These are phyloP conservation scores for Bombus difficillimus DNA, from an alignment of 1,140 invertebrate species.

Conservation along the genomic window DNA sequence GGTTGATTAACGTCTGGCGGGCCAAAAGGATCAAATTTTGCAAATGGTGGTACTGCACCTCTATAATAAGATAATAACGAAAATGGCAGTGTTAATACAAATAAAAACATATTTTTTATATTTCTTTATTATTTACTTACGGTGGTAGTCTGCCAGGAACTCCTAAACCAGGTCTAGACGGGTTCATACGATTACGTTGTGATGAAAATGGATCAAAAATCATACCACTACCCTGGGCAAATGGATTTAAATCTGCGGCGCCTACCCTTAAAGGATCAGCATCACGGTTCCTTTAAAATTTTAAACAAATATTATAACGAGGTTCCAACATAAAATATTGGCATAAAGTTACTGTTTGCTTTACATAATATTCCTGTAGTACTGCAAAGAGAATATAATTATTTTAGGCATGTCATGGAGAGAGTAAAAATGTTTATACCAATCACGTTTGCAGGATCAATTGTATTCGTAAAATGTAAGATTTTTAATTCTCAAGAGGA, in stretches of 20 bases:
- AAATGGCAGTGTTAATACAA: background rate
- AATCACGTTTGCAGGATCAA: background rate
- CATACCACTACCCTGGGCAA: slow-evolving; percentile 87
- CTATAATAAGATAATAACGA: slow-evolving; percentile 76
- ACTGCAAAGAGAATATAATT: background rate
- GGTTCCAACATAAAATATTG: background rate
- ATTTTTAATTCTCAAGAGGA: background rate
- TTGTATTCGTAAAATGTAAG: background rate
- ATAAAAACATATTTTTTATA: background rate
- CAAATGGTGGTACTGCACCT: slow-evolving; percentile 88
- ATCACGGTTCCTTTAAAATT: slow-evolving; percentile 51
- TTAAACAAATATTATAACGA: background rate
- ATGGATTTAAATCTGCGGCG: slow-evolving; percentile 89
- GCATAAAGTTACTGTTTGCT: background rate
- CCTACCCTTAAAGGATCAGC: slow-evolving; percentile 84
- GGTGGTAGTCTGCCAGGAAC: slow-evolving; percentile 84
- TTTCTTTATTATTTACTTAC: slow-evolving; percentile 73
- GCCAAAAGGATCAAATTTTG: slow-evolving; percentile 92
- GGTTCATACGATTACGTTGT: slow-evolving; percentile 27
- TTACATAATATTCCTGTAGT: background rate
- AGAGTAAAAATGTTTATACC: slow-evolving; percentile 19
- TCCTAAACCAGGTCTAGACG: slow-evolving; percentile 79
- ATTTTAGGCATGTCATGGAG: background rate
- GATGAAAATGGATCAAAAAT: slow-evolving; percentile 87
- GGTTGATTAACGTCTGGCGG: slow-evolving; percentile 84